A percentile compares a stretch with the other conserved stretches of the same genome.
Evolutionary conservation across 1,140 invertebrate genomes (phyloP).

Genomic region (Lamellibrachia luymesi): DNA sequence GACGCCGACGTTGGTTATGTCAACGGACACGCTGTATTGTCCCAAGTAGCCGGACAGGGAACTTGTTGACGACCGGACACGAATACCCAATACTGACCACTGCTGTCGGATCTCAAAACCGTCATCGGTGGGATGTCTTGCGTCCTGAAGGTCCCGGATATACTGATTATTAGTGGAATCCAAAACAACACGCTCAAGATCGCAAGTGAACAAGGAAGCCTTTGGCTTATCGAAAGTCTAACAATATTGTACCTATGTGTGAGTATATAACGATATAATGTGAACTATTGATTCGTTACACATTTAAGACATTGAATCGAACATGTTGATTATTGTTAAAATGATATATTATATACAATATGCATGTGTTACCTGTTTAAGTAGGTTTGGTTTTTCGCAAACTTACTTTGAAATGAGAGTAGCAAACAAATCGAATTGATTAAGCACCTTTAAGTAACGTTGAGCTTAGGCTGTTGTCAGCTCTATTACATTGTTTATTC

Average conservation of each 20-base stretch:
- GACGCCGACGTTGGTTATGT: constrained; percentile 30
- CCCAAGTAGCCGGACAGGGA: constrained; percentile 26
- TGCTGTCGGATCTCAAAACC: constrained; percentile 16
- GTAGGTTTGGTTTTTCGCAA: no score
- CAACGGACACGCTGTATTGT: constrained; percentile 19
- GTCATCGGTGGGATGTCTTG: constrained; percentile 27
- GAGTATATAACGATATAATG: background rate
- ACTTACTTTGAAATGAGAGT: no score
- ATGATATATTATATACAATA: background rate
- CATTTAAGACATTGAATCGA: background rate
- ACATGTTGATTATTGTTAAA: background rate
- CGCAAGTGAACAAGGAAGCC: background rate
- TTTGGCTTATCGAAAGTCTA: background rate
- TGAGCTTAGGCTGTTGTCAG: background rate
- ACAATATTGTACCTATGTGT: background rate
- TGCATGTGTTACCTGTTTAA: background rate
- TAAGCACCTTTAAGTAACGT: no score
- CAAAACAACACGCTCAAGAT: no score
- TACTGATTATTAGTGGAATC: background rate
- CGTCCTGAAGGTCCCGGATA: constrained; percentile 19
- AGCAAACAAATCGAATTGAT: no score
- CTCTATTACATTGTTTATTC: background rate
- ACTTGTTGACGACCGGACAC: constrained; percentile 13
- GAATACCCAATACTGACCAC: constrained; percentile 34
- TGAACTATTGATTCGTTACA: background rate